Conservation (phyloP, 2,888 invertebrate genomes). For the Tethea ocularis region DNA sequence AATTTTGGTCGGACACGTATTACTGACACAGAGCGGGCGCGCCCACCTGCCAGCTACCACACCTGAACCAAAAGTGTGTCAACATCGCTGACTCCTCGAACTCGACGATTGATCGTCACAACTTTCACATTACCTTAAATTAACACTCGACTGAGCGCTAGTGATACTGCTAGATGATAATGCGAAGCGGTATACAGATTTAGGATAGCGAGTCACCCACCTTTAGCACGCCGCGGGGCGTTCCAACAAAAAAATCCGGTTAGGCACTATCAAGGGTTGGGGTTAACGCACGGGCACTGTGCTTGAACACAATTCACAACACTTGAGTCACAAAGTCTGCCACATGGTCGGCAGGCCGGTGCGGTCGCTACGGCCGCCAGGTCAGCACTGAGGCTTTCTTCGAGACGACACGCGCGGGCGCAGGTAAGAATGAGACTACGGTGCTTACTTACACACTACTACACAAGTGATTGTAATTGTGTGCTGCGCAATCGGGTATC, state of each 20-base stretch:
- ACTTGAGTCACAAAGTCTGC: conserved; percentile 73
- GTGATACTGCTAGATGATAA: conserved; percentile 52
- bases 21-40: conserved; percentile 69
- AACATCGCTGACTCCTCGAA: conserved; percentile 74
- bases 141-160: conserved; percentile 60
- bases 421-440: conserved; percentile 74
- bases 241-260: conserved; percentile 75
- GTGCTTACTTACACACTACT: conserved; percentile 50
- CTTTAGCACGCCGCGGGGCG: conserved; percentile 74
- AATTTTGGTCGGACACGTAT: conserved; percentile 77
- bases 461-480: conserved; percentile 22
- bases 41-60: conserved; percentile 77
- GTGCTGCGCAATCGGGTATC: conserved; percentile 41
- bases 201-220: conserved; percentile 51
- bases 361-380: conserved; percentile 78
- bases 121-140: conserved; percentile 83
- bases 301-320: conserved; percentile 77
- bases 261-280: conserved; percentile 80
- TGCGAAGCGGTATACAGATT: conserved; percentile 21
- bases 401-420: conserved; percentile 66
- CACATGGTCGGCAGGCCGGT: conserved; percentile 76
- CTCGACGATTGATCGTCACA: conserved; percentile 72
- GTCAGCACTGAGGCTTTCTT: conserved; percentile 81
- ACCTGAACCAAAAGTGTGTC: conserved; percentile 82
- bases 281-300: conserved; percentile 80